Evolutionary conservation across 2,888 invertebrate genomes (phyloP).

Genomic region (Ethmia dodecea): DNA sequence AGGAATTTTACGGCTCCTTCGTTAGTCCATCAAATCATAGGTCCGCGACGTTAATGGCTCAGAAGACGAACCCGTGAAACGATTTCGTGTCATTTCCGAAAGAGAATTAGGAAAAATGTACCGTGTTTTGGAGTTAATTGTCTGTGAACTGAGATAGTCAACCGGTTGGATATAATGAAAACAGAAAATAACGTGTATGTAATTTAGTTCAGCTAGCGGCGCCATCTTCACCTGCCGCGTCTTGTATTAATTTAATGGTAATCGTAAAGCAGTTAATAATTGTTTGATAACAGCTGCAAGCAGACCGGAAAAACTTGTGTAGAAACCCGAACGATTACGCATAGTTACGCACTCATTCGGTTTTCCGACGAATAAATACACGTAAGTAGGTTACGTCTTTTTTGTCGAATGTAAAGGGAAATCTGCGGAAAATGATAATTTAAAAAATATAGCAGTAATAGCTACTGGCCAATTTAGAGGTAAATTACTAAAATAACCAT

Average conservation of each 20-base stretch:
- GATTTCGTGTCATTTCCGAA: conserved; percentile 62
- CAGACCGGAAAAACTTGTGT: too few species aligned
- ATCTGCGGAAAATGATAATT: too few species aligned
- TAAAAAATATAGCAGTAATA: too few species aligned
- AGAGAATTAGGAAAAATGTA: conserved; percentile 30
- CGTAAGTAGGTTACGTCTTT: too few species aligned
- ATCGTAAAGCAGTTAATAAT: too few species aligned
- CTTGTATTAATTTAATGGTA: too few species aligned
- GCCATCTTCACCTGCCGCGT: conserved; percentile 25
- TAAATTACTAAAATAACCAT: conserved; percentile 4
- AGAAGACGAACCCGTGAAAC: conserved; percentile 42
- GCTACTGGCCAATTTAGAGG: too few species aligned
- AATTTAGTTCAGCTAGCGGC: conserved; percentile 31
- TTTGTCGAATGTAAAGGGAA: too few species aligned
- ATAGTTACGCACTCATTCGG: too few species aligned
- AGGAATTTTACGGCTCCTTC: conserved; percentile 65
- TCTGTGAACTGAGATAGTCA: conserved; percentile 38
- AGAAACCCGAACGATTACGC: too few species aligned
- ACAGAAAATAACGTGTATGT: conserved; percentile 9
- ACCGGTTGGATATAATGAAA: not conserved
- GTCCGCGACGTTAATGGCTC: conserved; percentile 47
- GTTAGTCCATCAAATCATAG: conserved; percentile 73
- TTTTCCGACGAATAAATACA: too few species aligned
- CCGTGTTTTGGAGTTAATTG: conserved; percentile 48
- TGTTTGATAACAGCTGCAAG: too few species aligned